Conservation (phyloP, 2,113 vertebrate species). For the Zosterops hypoxanthus region DNA sequence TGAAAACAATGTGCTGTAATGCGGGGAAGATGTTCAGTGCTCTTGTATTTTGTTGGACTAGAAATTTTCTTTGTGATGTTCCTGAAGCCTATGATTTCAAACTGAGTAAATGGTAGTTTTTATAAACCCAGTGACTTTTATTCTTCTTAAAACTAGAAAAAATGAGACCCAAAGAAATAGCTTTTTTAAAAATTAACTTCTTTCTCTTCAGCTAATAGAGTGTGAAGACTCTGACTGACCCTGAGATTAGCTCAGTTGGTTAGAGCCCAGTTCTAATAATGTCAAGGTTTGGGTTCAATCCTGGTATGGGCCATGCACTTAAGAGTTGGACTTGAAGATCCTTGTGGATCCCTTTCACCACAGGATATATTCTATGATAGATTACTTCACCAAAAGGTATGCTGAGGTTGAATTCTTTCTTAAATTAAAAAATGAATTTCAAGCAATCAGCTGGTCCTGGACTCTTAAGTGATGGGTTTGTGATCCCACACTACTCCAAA, state of each 20-base stretch:
- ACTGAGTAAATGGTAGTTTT: not conserved
- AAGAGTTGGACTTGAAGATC: not conserved
- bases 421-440: not conserved
- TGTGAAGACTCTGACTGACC: not conserved
- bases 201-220: not conserved
- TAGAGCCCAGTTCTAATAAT: not conserved
- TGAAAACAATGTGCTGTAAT: not conserved
- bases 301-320: not conserved
- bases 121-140: not conserved
- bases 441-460: not conserved
- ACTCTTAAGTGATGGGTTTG: not conserved
- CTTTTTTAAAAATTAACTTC: not conserved
- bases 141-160: not conserved
- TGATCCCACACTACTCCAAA: not conserved
- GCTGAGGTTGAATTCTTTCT: not conserved
- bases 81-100: not conserved
- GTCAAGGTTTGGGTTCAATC: not conserved
- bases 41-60: not conserved
- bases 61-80: not conserved
- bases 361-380: not conserved
- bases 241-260: not conserved
- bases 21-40: not conserved
- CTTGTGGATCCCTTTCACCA: not conserved
- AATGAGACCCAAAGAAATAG: not conserved
- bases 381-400: not conserved